Evolutionary conservation across 1,140 invertebrate genomes (phyloP).

Genomic region (Myzus persicae): DNA sequence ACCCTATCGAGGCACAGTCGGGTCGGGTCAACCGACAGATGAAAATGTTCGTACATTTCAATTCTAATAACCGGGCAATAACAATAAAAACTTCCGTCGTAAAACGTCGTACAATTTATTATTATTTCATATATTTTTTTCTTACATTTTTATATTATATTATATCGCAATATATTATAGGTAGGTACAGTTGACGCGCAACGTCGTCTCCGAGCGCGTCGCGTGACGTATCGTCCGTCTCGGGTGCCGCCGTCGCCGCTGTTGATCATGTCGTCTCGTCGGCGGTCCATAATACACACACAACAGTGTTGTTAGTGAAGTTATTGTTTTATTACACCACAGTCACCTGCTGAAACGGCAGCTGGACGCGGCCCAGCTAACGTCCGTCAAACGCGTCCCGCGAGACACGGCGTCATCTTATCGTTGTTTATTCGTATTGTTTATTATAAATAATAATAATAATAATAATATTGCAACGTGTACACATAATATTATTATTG

Average conservation of each 20-base stretch:
- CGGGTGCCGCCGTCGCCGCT: neutral
- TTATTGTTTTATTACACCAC: constrained; percentile 30
- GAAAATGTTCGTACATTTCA: neutral
- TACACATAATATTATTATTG: neutral
- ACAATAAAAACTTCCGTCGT: neutral
- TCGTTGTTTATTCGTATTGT: neutral
- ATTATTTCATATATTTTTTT: neutral
- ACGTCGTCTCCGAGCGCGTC: neutral
- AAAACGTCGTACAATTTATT: neutral
- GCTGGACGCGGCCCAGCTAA: neutral
- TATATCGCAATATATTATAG: too few relatives aligned
- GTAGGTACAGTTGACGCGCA: neutral
- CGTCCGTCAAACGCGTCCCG: neutral
- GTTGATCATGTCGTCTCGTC: neutral
- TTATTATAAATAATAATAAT: neutral
- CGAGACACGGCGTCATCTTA: neutral
- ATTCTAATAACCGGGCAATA: constrained; percentile 15
- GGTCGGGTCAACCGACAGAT: neutral
- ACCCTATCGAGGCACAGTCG: neutral
- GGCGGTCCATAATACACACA: neutral
- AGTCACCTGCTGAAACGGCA: neutral
- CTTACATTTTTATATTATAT: neutral
- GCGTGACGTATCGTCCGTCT: neutral
- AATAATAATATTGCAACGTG: neutral
- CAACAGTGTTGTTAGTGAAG: neutral